Evolutionary conservation across 2,888 invertebrate species (phyloP), one percentile per base, ranked within the genome.

Genomic region (Tanaodytes sp.): DNA sequence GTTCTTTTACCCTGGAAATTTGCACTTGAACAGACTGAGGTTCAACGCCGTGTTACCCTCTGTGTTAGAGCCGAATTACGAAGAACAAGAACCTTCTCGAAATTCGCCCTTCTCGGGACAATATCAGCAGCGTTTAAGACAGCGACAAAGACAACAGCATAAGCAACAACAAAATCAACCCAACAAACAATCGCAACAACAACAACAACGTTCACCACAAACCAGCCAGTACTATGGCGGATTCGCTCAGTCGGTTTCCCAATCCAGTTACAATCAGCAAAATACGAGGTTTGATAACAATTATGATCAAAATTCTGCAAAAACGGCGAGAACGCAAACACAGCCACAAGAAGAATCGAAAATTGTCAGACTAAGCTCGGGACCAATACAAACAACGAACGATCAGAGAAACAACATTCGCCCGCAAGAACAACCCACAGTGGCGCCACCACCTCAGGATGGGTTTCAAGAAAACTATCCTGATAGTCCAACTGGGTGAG

Each of bases 1-100:
- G n/a, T 82, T 81, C 36, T 76, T 79, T 45, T 82, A 80, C 55
- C 73, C 76, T n/a, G 79, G 77, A 11, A 72, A 73, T 37, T 79
- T 79, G 9, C 70, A 78, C 1, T 73, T 76, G n/a, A 80, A 78
- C 55, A 81, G 79, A 73, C 73, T 82, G 27, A 78, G 77, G 6
- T 62, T 81, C 37, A 82, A 82, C 48, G 80, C 79, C n/a, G 78
- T 79, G 9, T 69, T 77, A 30, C 80, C 79, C n/a, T 74, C 79
- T 11, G 75, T 76, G 0, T 74, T 79, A 0, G 75, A 75, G 1
- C 74, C 77, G 12, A 73, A 66, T 54, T 81, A 77, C 43, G 73
- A 74, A 12, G 77, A 79, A 5, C 79, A 74, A 0, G 75, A 77
- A 39, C 59, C 75, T 5, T 80, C 76, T 51, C 77, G 74, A 16